Evolutionary conservation across 2,888 invertebrate species (phyloP).

Genomic region (Rotaria sp.): DNA sequence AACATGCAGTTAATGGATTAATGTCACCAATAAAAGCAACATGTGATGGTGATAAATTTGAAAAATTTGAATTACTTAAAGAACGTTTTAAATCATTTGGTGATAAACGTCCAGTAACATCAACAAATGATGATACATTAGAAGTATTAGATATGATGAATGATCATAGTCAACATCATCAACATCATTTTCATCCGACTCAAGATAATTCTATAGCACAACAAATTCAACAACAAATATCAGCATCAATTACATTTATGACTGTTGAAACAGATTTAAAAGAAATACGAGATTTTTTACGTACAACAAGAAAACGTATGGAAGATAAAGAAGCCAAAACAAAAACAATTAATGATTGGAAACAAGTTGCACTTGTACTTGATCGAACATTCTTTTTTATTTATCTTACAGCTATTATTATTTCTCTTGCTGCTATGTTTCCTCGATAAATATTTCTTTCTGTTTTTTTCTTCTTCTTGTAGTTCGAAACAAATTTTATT

Average conservation of each 20-base stretch:
- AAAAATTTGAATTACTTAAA: slow-evolving; percentile 40
- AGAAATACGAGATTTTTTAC: slow-evolving; percentile 39
- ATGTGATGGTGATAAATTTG: slow-evolving; percentile 39
- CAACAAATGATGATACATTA: not conserved
- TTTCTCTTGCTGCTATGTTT: slow-evolving; percentile 39
- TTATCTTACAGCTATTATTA: slow-evolving; percentile 39
- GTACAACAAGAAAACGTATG: slow-evolving; percentile 38
- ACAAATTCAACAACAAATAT: slow-evolving; percentile 4
- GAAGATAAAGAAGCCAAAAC: slow-evolving; percentile 40
- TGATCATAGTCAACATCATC: slow-evolving; percentile 5
- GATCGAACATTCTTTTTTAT: slow-evolving; percentile 40
- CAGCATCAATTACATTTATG: slow-evolving; percentile 24
- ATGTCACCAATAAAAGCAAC: not conserved
- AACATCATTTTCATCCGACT: not conserved
- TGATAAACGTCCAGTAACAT: slow-evolving; percentile 22
- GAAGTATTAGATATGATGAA: not conserved
- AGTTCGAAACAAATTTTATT: not conserved
- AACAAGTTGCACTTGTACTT: slow-evolving; percentile 38
- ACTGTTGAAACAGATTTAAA: slow-evolving; percentile 39
- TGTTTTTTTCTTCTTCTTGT: not conserved
- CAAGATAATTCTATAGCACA: not conserved
- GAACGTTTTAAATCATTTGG: slow-evolving; percentile 38
- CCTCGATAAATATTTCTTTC: slow-evolving; percentile 8
- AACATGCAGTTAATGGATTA: slow-evolving; percentile 16
- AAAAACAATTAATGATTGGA: slow-evolving; percentile 39